Evolutionary conservation across 2,797 vertebrate genomes (phyloP).

Genomic region (Alauda arvensis): DNA sequence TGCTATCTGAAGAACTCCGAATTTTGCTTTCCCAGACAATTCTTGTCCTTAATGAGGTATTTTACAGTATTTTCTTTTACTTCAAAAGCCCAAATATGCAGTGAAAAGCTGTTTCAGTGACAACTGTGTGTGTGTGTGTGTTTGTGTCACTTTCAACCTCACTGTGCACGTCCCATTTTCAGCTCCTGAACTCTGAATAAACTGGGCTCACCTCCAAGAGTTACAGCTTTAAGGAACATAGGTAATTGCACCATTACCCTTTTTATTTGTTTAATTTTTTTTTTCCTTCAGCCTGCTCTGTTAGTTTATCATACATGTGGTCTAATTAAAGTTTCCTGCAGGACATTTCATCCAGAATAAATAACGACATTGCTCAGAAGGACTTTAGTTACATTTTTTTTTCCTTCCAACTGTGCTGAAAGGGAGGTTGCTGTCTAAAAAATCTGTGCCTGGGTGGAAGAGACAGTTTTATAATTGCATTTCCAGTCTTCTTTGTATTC

Average conservation of each 20-base stretch:
- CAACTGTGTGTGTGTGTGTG: background rate
- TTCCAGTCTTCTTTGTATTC: constrained; percentile 65
- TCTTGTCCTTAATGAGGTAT: background rate
- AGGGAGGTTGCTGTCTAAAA: constrained; percentile 48
- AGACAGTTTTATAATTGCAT: constrained; percentile 70
- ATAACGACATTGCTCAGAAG: constrained; percentile 38
- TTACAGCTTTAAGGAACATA: background rate
- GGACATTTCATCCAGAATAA: constrained; percentile 49
- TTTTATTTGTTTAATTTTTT: constrained; percentile 10
- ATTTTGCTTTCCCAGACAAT: background rate
- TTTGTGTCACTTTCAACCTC: background rate
- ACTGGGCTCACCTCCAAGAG: constrained; percentile 4
- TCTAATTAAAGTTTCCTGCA: constrained; percentile 54
- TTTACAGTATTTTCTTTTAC: background rate
- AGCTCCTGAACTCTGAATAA: constrained; percentile 4
- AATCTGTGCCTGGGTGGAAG: constrained; percentile 39
- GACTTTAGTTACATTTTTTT: background rate
- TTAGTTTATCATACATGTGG: constrained; percentile 43
- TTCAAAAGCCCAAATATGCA: background rate
- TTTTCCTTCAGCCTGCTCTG: background rate
- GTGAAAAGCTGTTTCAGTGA: background rate
- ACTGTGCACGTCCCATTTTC: background rate
- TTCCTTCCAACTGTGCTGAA: constrained; percentile 43
- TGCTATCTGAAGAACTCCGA: background rate
- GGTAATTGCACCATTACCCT: constrained; percentile 26